Evolutionary conservation across 2,888 invertebrate genomes (phyloP), one percentile per base, ranked within the genome.

Genomic region (Leptopilina myrica): DNA sequence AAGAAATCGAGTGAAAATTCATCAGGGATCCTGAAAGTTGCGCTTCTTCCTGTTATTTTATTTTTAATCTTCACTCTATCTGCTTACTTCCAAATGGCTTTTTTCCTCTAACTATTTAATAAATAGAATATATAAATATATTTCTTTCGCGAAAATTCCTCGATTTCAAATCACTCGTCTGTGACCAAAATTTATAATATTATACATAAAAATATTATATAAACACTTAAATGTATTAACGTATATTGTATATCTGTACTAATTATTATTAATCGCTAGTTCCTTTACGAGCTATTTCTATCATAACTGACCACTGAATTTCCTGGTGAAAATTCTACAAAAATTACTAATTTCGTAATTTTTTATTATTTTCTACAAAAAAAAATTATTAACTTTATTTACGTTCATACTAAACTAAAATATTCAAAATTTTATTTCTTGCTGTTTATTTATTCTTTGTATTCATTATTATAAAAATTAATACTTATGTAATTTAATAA

Each of bases 1-100:
- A 80, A 82, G 83, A 83, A 83, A 79, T 78, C 79, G 84, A 81
- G 82, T 4, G 33, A 78, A 79, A 78, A 75, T 79, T 79, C 76
- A 40, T 66, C 33, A 15, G 49, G 62, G 49, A 75, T 79, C 6
- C 53, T 11, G 3, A 69, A 69, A 26, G 4, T 69, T 1, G n/a
- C 12, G 33, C 33, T 33, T 69, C 53, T 69, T 53, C 67, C 49
- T 56, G 9, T 56, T 53, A 3, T 73, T 73, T 12, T n/a, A 9
- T 9, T 40, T n/a, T 33, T 20, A 33, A 33, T 33, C 20, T 26
- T 15, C n/a, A 7, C 59, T 8, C 59, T 59, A 33, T 33, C 33
- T 33, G 7, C 56, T n/a, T 12, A n/a, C 40, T 67, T 67, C 46
- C 12, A 40, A 14, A n/a, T 33, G 65, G n/a, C 33, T 33, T n/a